Evolutionary conservation across 2,888 invertebrate species (phyloP).

Genomic region (Drosophila koepferae): DNA sequence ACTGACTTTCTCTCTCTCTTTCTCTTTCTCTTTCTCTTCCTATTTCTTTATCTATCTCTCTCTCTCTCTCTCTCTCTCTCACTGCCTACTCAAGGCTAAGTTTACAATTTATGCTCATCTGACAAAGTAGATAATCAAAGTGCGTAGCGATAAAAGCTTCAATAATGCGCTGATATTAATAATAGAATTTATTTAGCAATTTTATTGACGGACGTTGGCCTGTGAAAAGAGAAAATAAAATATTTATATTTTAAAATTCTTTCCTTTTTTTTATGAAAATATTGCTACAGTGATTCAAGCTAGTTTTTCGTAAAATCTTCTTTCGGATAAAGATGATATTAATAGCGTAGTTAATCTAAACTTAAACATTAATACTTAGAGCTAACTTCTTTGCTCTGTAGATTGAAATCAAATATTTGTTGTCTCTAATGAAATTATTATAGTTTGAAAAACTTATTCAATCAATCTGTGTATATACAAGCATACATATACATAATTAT

Average conservation of each 20-base stretch:
- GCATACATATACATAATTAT: background rate
- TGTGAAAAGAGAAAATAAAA: no score
- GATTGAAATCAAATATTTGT: no score
- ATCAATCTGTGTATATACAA: background rate
- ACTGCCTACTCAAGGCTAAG: conserved; percentile 7
- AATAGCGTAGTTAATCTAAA: no score
- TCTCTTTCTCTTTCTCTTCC: background rate
- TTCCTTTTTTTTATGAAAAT: no score
- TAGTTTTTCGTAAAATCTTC: no score
- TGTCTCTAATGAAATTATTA: no score
- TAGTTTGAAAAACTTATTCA: background rate
- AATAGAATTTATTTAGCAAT: background rate
- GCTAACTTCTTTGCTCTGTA: no score
- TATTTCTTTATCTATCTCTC: background rate
- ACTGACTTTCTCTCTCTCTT: background rate
- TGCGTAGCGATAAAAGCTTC: conserved; percentile 3
- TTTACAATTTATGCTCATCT: conserved; percentile 19
- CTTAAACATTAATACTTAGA: no score
- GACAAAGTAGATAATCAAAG: conserved; percentile 13
- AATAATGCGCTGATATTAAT: background rate
- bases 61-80: background rate
- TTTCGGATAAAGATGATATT: no score
- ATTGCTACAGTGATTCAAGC: no score
- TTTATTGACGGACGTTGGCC: background rate
- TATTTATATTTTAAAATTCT: no score